Base-by-base conservation (phyloP, 2,797 vertebrate genomes). In the Rhinogobio ventralis region DNA sequence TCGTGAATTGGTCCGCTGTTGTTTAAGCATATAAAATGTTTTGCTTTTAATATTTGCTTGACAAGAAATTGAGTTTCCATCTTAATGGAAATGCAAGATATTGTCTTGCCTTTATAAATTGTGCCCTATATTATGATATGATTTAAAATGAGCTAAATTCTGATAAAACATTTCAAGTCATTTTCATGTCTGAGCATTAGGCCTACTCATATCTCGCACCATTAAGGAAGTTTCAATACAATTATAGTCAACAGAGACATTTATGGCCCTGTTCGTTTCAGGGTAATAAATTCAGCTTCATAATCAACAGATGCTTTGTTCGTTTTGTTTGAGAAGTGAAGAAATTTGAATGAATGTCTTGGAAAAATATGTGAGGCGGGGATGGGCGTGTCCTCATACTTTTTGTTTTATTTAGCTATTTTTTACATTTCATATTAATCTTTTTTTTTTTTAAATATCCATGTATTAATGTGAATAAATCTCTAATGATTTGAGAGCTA, bases 211-310 rank as follows among this genome's bases (percentile, higher is more conserved):
- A 6, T 60, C 25, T 46, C 53, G 46, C 7, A 11, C 45, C 19
- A 49, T 76, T 25, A 69, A 82, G 68, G 60, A 85, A 80, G 75
- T 85, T 79, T 33, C 25, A 10, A 64, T 66, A 11, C 36, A 49
- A 11, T 30, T 6, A 42, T 17, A n/a, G 30, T 69, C 55, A 45
- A 45, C n/a, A 45, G 17, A 42, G 4, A 25, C 28, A 46, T 77
- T 51, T 68, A 28, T 79, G 67, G 19, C 60, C 20, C 30, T 80
- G 51, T 82, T 74, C 1, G 67, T 36, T 83, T 39, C 46, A 25
- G n/a, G 25, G 69, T 53, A 72, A 62, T 84, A 74, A 57, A 45
- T 46, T 83, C 39, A 49, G 23, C 64, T 20, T 49, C 4, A 19
- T 33, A 49, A 64, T 25, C 4, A 53, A 77, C 17, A 60, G 33